Base-by-base conservation (phyloP, 2,888 invertebrate genomes). In the Steinernema hermaphroditum region DNA sequence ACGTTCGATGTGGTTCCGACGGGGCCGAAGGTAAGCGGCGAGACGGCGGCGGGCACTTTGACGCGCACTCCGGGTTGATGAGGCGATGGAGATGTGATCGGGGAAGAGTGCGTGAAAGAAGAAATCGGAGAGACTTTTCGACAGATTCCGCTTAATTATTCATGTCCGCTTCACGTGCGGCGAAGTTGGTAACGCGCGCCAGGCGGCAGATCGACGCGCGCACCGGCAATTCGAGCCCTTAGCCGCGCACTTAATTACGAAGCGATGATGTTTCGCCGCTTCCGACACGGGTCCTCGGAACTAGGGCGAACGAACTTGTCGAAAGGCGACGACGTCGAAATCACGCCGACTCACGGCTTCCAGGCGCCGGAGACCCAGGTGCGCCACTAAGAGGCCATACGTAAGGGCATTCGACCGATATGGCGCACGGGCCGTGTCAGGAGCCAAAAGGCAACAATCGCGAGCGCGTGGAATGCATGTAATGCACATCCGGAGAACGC, bases 381-480 rank as follows among this genome's bases (percentile, higher is more conserved):
- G 62, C 32, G 16, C 62, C 62, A 62, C 32, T 62, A 62, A 62
- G 62, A 32, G 62, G 62, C 62, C 27, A 29, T 32, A 9, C 2
- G 6, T 12, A 62, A 62, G 62, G 62, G 62, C 62, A 62, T 29
- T 32, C 32, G 34, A 62, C 62, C 62, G 62, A 62, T 50, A 50
- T 24, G 50, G 24, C 50, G 50, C 19, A 1, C 50, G 50, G 62
- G 29, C 62, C 32, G 62, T 62, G 62, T 62, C 62, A 62, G 62
- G 62, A 62, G 62, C 62, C 62, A 62, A 62, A 62, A 62, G 62
- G 62, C 62, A 62, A 62, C 62, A 62, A 62, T 62, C 62, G 62
- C 29, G 62, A 62, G 62, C 62, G 62, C 62, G 62, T 62, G 62
- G 62, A 62, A 62, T 62, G 62, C 62, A 62, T 62, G 62, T 62